phyloP scores from a whole-genome alignment of 1,140 invertebrate species.

The Brachystomella parvula region DNA sequence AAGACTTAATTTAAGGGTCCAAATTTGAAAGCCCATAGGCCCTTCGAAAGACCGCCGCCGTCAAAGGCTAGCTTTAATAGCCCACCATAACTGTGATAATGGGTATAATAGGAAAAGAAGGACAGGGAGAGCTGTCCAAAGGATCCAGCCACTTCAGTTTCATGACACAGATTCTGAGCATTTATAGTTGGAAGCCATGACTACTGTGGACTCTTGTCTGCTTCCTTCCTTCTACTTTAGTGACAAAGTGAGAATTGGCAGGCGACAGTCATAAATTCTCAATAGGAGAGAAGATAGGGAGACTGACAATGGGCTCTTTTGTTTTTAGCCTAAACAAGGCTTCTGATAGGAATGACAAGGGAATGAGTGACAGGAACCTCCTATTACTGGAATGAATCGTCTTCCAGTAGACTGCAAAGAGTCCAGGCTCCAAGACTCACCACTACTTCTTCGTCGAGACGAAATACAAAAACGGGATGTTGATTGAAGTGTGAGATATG shows the following conservation, averaged over 20 bases:
- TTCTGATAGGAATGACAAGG: neutral
- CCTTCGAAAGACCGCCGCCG: neutral
- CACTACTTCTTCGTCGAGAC: conserved; percentile 7
- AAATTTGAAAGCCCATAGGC: too few species aligned
- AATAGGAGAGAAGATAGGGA: neutral
- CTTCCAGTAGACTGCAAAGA: neutral
- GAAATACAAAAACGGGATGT: neutral
- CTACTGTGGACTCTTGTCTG: neutral
- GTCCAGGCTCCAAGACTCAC: neutral
- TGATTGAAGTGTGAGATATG: conserved; percentile 4
- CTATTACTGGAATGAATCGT: too few species aligned
- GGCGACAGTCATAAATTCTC: conserved; percentile 20
- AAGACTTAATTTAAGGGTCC: too few species aligned
- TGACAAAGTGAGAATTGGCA: conserved; percentile 22
- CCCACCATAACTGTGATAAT: conserved; percentile 8
- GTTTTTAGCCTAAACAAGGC: neutral
- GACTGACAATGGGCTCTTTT: neutral
- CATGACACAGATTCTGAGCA: neutral
- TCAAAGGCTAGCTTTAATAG: neutral
- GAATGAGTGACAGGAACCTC: neutral
- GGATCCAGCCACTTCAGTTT: neutral
- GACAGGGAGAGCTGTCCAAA: neutral
- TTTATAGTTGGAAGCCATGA: neutral
- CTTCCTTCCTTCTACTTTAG: conserved; percentile 3
- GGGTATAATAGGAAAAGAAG: neutral